Evolutionary conservation across 2,113 vertebrate species (phyloP), one percentile per base, ranked within the genome.

Genomic region (Gasterosteus aculeatus): DNA sequence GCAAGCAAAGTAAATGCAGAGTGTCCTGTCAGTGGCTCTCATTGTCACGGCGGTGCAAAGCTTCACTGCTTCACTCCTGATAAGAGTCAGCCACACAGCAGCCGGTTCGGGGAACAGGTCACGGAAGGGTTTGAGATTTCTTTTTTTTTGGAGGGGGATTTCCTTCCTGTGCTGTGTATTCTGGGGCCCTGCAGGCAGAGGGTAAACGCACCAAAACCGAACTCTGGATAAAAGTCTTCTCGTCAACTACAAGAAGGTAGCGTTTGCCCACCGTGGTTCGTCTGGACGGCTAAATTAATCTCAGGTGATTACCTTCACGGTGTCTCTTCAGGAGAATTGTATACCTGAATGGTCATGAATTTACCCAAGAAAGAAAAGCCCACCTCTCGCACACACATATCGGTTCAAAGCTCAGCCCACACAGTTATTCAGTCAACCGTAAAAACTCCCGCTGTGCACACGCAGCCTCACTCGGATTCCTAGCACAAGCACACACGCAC

Each of bases 21-120:
- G 86, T 83, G 77, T 86, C 80, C 89, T 89, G 90, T 91, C 91
- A 90, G 86, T 66, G 85, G 60, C 84, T 89, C 86, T 91, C 78
- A 88, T 86, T 70, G 80, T 88, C 92, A 89, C 59, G 44, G 44
- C 59, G 49, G 44, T 60, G 67, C 68, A 81, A 84, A 87, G 85
- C 86, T 80, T 86, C 68, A 69, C 29, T 1, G 51, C 77, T 77
- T 73, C 51, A 19, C 69, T 77, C 59, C 65, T 66, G 76, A 82
- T 81, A 84, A 77, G 69, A 75, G 66, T 56, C 69, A 56, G 71
- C 79, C 14, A 58, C 64, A 73, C 3, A 1, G 66, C 59, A 82
- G 71, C 80, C 77, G 57, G 77, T 70, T 68, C 67, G 56, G 65
- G 59, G 22, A 67, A 73, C 69, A 39, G 78, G 79, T 68, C 65